phyloP scores from a whole-genome alignment of 30 jellyfish, hydroid and myxozoan genomes.

The Rhopilema esculentum region DNA sequence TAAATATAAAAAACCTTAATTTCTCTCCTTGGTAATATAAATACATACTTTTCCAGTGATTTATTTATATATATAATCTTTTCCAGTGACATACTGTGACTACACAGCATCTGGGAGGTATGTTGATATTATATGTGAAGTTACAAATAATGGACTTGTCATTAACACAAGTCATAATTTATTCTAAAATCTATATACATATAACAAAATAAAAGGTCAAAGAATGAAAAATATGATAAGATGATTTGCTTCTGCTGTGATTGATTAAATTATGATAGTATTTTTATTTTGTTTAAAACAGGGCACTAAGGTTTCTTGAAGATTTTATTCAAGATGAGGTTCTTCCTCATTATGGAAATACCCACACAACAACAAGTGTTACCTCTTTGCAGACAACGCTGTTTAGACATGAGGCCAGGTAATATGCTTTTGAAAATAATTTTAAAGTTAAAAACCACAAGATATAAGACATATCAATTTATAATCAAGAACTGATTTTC shows the following conservation, averaged over 20 bases:
- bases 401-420: conserved; percentile 90
- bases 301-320: conserved; percentile 78
- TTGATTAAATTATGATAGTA: not conserved
- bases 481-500: too few relatives aligned
- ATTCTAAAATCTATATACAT: too few relatives aligned
- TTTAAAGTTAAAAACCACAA: too few relatives aligned
- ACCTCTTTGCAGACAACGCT: conserved; percentile 81
- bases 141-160: not conserved
- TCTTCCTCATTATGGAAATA: conserved; percentile 91
- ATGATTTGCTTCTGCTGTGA: not conserved
- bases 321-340: conserved; percentile 86
- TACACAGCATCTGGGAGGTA: conserved; percentile 94
- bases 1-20: too few relatives aligned
- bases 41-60: not conserved
- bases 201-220: not conserved
- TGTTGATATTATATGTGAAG: not conserved
- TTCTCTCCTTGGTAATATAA: too few relatives aligned
- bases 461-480: too few relatives aligned
- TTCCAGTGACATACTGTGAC: conserved; percentile 85
- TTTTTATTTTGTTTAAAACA: not conserved
- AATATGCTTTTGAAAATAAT: not conserved
- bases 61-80: not conserved
- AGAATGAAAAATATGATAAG: too few relatives aligned
- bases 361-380: conserved; percentile 94
- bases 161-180: not conserved